Evolutionary conservation across 2,113 vertebrate genomes (phyloP).

Genomic region (Trinectes maculatus): DNA sequence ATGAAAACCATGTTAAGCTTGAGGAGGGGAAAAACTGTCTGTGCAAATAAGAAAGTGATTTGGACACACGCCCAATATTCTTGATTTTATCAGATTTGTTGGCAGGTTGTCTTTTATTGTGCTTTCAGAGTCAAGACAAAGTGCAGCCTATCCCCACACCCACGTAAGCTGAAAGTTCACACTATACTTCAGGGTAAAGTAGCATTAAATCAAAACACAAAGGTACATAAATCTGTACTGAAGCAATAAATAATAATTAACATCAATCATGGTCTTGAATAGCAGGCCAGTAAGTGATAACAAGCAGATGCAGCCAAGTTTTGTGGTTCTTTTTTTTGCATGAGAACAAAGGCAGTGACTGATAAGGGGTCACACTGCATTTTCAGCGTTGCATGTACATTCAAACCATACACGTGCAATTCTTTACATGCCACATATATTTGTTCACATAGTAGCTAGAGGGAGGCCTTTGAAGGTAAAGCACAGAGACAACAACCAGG

Average conservation of each 20-base stretch:
- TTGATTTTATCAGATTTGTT: constrained; percentile 56
- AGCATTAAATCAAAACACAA: constrained; percentile 32
- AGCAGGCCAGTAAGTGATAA: constrained; percentile 16
- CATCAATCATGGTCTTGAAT: constrained; percentile 27
- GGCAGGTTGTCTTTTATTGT: constrained; percentile 63
- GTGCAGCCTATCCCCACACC: constrained; percentile 64
- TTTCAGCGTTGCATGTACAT: constrained; percentile 60
- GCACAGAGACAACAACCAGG: constrained; percentile 50
- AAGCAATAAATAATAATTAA: constrained; percentile 42
- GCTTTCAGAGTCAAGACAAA: constrained; percentile 66
- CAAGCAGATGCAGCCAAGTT: constrained; percentile 15
- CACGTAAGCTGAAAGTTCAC: constrained; percentile 48
- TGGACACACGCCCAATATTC: constrained; percentile 31
- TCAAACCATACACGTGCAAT: constrained; percentile 42
- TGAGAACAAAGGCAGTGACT: constrained; percentile 49
- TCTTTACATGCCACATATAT: constrained; percentile 66
- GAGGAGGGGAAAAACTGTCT: neutral
- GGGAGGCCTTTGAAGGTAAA: constrained; percentile 50
- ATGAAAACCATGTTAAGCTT: neutral
- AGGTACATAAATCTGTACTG: constrained; percentile 9
- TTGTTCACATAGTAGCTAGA: constrained; percentile 67
- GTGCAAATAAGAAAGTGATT: constrained; percentile 17
- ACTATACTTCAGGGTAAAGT: constrained; percentile 18
- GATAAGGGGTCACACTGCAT: constrained; percentile 57
- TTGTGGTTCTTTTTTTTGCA: constrained; percentile 14